Base-by-base conservation (phyloP, 2,797 vertebrate species). In the Lithobates sylvaticus region DNA sequence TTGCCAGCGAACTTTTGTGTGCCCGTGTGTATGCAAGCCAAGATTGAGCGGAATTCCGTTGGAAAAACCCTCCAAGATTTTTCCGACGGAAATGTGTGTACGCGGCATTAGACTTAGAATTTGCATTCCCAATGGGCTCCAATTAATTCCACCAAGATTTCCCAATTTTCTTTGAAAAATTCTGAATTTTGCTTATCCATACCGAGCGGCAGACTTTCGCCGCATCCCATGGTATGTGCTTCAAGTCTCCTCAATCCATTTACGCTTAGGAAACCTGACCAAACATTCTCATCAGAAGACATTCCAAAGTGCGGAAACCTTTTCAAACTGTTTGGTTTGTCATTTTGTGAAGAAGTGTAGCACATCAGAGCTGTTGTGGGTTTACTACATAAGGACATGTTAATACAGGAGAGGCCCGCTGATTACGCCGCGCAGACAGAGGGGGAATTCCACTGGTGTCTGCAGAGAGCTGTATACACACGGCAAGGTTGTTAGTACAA, bases 391-490 rank as follows among this genome's bases (percentile, higher is more conserved):
- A 85, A 85, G 89, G 82, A 85, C 84, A 85, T 90, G 29, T 88
- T 90, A 47, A 77, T 69, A 34, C 82, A 65, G 90, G 72, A 0
- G 0, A 44, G 75, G 70, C 71, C 88, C 88, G 86, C 86, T 85
- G 83, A 85, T 86, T 84, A 76, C 90, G 83, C 86, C 80, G 87
- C 12, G 2, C 0, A 86, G 89, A 90, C 89, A 89, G 88, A 76
- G 87, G 90, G 90, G 71, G 90, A 91, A 89, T 82, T 89, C 86
- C 89, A 90, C 91, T 88, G 84, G 89, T 90, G 90, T 91, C 90
- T 88, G 88, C 72, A 21, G 81, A 72, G 71, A 42, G 77, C 70
- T 12, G 15, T 76, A 83, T 81, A 86, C 85, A 76, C 26, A 0
- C 12, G 23, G 39, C 5, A 36, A 67, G 61, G 65, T 69, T 65